These are phyloP conservation scores for Ormia ochracea DNA, from an alignment of 2,888 invertebrate genomes.

Conservation along the genomic window DNA sequence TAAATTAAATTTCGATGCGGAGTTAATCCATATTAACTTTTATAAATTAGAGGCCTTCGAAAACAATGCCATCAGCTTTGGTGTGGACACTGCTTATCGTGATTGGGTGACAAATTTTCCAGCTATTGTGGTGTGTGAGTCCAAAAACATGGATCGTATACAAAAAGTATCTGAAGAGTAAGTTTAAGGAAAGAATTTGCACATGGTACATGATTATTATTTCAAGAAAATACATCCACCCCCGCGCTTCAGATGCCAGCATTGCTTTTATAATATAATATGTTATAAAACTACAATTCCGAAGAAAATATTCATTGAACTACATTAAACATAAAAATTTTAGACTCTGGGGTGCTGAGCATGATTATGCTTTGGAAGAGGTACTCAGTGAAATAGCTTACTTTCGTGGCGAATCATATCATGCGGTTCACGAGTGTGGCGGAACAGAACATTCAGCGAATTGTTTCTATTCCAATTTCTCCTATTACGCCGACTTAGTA, in stretches of 20 bases:
- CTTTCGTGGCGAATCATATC: conserved; percentile 83
- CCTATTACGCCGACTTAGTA: conserved; percentile 80
- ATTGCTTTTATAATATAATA: too few relatives aligned
- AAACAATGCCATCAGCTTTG: conserved; percentile 85
- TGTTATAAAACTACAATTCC: too few relatives aligned
- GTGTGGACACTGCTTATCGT: conserved; percentile 84
- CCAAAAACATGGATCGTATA: conserved; percentile 80
- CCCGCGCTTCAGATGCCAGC: too few relatives aligned
- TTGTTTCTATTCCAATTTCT: conserved; percentile 81
- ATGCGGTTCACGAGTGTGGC: conserved; percentile 81
- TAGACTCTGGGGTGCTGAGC: conserved; percentile 81
- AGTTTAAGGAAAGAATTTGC: conserved; percentile 65
- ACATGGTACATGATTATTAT: too few relatives aligned
- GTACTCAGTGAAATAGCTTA: conserved; percentile 83
- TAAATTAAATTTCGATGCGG: too few relatives aligned
- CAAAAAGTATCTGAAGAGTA: conserved; percentile 82
- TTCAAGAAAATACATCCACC: too few relatives aligned
- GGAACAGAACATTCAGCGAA: conserved; percentile 77
- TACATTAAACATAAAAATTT: not conserved
- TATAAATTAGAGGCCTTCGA: conserved; percentile 78
- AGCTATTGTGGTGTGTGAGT: conserved; percentile 84
- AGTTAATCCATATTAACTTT: not conserved
- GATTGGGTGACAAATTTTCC: conserved; percentile 87
- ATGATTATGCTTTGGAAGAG: conserved; percentile 84
- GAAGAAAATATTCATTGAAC: not conserved